Evolutionary conservation across 2,797 vertebrate species (phyloP).

Genomic region (Ceyx erithaca): DNA sequence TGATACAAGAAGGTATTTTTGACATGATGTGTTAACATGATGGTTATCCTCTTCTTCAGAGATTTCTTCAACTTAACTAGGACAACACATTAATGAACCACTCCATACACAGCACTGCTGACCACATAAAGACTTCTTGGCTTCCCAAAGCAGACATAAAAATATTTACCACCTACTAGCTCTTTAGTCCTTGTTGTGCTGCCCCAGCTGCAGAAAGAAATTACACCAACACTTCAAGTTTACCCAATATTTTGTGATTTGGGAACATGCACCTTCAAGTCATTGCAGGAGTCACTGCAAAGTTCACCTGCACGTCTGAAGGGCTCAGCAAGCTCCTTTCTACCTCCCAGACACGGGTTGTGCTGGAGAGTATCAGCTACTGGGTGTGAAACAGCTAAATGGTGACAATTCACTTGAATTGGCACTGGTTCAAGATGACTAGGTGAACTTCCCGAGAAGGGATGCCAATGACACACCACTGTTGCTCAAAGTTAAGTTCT

Average conservation of each 20-base stretch:
- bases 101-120: neutral
- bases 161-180: neutral
- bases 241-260: neutral
- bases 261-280: neutral
- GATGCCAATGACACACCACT: neutral
- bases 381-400: neutral
- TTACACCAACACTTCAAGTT: neutral
- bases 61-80: neutral
- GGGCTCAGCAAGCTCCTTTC: neutral
- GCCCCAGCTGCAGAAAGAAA: neutral
- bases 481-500: conserved; percentile 32
- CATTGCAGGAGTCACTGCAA: neutral
- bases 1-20: neutral
- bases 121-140: neutral
- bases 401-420: neutral
- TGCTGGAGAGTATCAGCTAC: neutral
- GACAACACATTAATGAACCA: neutral
- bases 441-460: neutral
- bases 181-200: neutral
- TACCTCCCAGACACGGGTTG: neutral
- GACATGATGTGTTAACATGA: neutral
- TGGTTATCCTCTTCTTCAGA: neutral
- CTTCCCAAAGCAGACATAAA: neutral
- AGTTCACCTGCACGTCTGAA: neutral
- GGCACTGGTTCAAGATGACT: neutral